Percentiles rank a stretch among this genome's conserved stretches.
Conservation (phyloP, 2,113 vertebrate genomes). For the Ictalurus furcatus region DNA sequence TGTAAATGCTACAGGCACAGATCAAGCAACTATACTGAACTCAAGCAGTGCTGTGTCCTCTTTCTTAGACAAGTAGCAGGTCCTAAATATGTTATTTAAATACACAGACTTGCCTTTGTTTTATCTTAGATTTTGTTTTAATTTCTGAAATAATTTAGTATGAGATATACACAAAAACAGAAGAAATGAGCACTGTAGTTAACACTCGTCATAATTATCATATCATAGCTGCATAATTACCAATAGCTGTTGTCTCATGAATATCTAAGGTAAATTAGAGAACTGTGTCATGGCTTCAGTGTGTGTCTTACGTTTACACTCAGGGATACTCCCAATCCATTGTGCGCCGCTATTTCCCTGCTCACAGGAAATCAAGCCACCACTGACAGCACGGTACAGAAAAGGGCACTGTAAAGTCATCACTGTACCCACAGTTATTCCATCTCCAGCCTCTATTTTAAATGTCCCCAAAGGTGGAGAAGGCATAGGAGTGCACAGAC, state of each 20-base stretch:
- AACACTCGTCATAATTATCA: not conserved
- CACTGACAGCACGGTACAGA: slow-evolving; percentile 77
- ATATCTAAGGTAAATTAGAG: not conserved
- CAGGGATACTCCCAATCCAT: slow-evolving; percentile 78
- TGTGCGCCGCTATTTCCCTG: slow-evolving; percentile 73
- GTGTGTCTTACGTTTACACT: slow-evolving; percentile 81
- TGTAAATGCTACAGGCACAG: not conserved
- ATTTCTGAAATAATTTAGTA: too few relatives aligned
- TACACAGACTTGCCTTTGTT: too few relatives aligned
- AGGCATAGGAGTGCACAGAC: slow-evolving; percentile 72
- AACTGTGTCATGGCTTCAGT: not conserved
- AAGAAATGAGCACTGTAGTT: too few relatives aligned
- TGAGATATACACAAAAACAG: too few relatives aligned
- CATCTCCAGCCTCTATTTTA: slow-evolving; percentile 78
- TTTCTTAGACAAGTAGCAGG: not conserved
- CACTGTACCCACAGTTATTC: slow-evolving; percentile 79
- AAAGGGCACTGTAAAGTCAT: slow-evolving; percentile 80
- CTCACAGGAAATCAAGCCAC: slow-evolving; percentile 71
- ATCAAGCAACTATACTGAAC: not conserved
- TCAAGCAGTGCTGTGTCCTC: not conserved
- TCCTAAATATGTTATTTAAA: not conserved
- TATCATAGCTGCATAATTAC: not conserved
- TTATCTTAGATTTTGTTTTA: too few relatives aligned
- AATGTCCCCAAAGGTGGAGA: slow-evolving; percentile 75
- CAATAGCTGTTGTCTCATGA: not conserved